phyloP scores from a whole-genome alignment of 35 echinoderm and acorn worm genomes.

The Diadema setosum region DNA sequence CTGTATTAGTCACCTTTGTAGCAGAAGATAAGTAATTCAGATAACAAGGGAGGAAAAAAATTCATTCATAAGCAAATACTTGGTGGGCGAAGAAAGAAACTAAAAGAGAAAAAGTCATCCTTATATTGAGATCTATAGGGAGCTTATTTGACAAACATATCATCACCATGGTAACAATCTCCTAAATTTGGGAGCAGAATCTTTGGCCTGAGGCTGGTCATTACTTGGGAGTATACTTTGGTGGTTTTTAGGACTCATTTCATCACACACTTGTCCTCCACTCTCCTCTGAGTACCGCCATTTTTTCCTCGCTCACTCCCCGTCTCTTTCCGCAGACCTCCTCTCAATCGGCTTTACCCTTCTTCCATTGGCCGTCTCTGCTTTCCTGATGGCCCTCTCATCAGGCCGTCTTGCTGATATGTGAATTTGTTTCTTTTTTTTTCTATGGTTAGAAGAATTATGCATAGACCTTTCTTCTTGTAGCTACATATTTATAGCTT shows the following conservation, averaged over 20 bases:
- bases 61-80: background rate
- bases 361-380: background rate
- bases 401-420: no score
- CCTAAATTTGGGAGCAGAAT: background rate
- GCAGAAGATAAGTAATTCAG: background rate
- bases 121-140: background rate
- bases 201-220: background rate
- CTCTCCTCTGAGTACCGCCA: background rate
- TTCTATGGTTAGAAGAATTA: no score
- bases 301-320: background rate
- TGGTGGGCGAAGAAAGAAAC: background rate
- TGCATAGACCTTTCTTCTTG: no score
- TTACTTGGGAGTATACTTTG: conserved; percentile 17
- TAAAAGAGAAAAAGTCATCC: background rate
- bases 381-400: no score
- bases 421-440: no score
- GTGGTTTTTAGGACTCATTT: background rate
- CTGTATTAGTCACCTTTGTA: background rate
- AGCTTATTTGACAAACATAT: background rate
- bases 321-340: background rate
- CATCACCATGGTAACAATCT: background rate
- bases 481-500: no score
- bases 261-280: background rate
- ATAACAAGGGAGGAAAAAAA: background rate
- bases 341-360: background rate